Conservation (phyloP, 2,888 invertebrate species). For the Dinocampus coccinellae region DNA sequence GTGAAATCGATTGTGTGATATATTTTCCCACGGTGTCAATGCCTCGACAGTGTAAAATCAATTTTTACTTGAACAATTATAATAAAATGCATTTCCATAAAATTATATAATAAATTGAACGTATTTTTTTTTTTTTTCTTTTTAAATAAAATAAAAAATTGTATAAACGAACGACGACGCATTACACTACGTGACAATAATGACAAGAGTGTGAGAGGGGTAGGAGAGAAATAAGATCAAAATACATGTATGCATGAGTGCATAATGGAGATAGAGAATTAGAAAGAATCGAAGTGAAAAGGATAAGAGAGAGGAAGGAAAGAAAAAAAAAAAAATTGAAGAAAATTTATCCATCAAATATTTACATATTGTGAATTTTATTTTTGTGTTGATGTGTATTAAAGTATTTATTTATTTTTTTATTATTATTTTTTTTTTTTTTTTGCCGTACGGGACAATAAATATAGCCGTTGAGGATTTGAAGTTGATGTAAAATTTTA, state of each 20-base stretch:
- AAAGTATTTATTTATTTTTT: background rate
- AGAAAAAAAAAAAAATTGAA: background rate
- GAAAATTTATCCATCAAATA: background rate
- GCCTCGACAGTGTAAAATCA: background rate
- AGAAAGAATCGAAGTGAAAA: slow-evolving; percentile 4
- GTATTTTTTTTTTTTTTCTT: too few relatives aligned
- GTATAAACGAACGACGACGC: slow-evolving; percentile 26
- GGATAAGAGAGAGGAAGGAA: background rate
- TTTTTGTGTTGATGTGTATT: background rate
- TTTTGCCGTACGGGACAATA: background rate
- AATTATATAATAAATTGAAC: too few relatives aligned
- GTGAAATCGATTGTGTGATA: background rate
- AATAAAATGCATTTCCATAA: too few relatives aligned
- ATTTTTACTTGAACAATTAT: background rate
- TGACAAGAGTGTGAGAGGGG: slow-evolving; percentile 30
- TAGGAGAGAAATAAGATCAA: slow-evolving; percentile 20
- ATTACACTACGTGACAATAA: slow-evolving; percentile 36
- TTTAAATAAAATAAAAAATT: slow-evolving; percentile 32
- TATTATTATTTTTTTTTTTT: too few relatives aligned
- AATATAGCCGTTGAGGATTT: background rate
- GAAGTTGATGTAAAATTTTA: background rate
- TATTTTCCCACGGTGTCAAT: background rate
- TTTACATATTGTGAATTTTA: too few relatives aligned
- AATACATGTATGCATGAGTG: background rate
- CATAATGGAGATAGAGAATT: slow-evolving; percentile 5